Percentiles rank a stretch among this genome's conserved stretches.
These are phyloP conservation scores for Scolopax bukidnonensis DNA, from an alignment of 2,797 vertebrate genomes.

Conservation along the genomic window DNA sequence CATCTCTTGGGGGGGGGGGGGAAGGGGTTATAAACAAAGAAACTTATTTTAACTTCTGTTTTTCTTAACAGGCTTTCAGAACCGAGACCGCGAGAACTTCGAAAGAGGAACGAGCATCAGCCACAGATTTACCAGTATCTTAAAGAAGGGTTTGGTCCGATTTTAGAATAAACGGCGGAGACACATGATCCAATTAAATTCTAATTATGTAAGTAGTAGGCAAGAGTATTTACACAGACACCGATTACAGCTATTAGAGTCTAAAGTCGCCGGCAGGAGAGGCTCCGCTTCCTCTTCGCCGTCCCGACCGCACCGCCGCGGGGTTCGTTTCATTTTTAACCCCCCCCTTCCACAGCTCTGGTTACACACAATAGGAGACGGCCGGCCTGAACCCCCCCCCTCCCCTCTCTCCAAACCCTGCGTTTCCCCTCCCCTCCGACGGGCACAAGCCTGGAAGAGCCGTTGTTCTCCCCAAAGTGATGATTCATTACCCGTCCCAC, in stretches of 20 bases:
- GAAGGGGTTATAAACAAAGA: not conserved
- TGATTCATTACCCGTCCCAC: not conserved
- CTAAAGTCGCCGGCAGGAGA: constrained; percentile 17
- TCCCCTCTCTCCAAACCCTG: not conserved
- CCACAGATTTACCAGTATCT: not conserved
- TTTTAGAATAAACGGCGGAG: constrained; percentile 55
- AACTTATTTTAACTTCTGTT: constrained; percentile 1
- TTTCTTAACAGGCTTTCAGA: not conserved
- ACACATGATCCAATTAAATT: constrained; percentile 68
- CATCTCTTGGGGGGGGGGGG: not conserved
- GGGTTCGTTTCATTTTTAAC: not conserved
- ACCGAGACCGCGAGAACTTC: not conserved
- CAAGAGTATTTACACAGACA: constrained; percentile 64
- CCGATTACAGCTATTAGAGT: constrained; percentile 57
- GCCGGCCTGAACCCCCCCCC: not conserved
- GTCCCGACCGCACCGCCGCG: not conserved
- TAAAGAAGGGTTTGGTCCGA: constrained; percentile 20
- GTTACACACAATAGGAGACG: not conserved
- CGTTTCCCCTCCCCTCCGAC: not conserved
- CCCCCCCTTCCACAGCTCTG: not conserved
- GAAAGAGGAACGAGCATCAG: not conserved
- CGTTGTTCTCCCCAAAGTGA: not conserved
- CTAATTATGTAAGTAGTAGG: constrained; percentile 67
- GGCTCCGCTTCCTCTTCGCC: not conserved
- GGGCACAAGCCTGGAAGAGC: not conserved